Percentiles rank a stretch among this genome's conserved stretches.
Evolutionary conservation across 2,888 invertebrate genomes (phyloP).

Genomic region (Orchesella flavescens): DNA sequence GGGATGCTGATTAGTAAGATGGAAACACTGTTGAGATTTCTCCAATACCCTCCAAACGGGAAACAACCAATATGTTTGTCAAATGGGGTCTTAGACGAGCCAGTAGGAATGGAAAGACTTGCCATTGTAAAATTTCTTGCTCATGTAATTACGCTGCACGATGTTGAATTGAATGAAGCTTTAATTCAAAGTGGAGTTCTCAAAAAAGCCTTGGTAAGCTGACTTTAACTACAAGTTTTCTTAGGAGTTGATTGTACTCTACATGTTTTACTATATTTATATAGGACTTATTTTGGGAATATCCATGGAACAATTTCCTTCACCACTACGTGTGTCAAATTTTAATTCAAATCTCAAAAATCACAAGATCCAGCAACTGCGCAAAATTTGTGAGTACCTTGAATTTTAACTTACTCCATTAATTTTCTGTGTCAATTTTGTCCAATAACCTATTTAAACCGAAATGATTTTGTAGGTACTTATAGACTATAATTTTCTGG

Average conservation of each 20-base stretch:
- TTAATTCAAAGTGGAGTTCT: constrained; percentile 59
- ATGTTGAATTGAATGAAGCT: constrained; percentile 79
- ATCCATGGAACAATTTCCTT: constrained; percentile 95
- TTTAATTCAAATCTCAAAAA: constrained; percentile 62
- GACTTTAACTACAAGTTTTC: neutral
- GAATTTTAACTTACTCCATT: neutral
- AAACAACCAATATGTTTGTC: constrained; percentile 74
- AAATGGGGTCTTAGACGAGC: constrained; percentile 82
- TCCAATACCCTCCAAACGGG: constrained; percentile 51
- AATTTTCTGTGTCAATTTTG: neutral
- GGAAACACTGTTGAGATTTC: constrained; percentile 53
- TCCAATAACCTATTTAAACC: neutral
- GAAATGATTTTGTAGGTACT: constrained; percentile 52
- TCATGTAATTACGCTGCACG: constrained; percentile 83
- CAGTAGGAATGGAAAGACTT: constrained; percentile 86
- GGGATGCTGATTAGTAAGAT: constrained; percentile 32
- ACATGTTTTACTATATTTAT: too few species aligned
- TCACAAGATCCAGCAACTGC: constrained; percentile 50
- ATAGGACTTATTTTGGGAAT: constrained; percentile 90
- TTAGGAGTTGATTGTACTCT: neutral
- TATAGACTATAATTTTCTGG: constrained; percentile 59
- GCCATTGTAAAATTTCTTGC: constrained; percentile 87
- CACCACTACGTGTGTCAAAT: constrained; percentile 76
- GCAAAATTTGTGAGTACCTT: constrained; percentile 58
- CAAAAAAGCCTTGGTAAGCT: constrained; percentile 54